phyloP scores from a whole-genome alignment of 2,113 vertebrate genomes.

The Alligator sinensis region DNA sequence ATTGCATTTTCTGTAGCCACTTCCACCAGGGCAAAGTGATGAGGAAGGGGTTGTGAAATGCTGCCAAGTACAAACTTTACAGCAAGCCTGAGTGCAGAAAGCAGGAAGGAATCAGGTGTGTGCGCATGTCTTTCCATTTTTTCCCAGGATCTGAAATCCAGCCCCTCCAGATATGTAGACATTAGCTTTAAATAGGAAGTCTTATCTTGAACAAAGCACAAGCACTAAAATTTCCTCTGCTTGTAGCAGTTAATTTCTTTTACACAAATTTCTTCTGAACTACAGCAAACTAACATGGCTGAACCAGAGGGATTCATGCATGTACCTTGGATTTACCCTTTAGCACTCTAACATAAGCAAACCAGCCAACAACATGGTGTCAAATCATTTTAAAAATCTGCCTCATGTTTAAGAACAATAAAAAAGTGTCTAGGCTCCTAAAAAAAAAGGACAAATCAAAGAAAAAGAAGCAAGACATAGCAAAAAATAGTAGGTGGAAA shows the following conservation, averaged over 20 bases:
- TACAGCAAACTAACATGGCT: neutral
- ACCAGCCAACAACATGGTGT: neutral
- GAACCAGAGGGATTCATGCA: neutral
- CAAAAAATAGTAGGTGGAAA: neutral
- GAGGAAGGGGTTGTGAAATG: neutral
- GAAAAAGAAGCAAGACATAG: neutral
- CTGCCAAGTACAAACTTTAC: neutral
- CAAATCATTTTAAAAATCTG: neutral
- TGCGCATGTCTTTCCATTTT: neutral
- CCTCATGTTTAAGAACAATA: neutral
- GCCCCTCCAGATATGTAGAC: neutral
- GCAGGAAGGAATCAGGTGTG: neutral
- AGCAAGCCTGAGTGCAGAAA: neutral
- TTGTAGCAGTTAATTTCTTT: neutral
- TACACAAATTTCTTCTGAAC: neutral
- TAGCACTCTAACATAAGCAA: neutral
- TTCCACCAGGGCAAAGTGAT: neutral
- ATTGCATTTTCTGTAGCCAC: conserved; percentile 27
- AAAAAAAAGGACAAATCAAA: neutral
- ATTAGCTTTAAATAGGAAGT: neutral
- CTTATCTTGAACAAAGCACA: neutral
- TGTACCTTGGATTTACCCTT: neutral
- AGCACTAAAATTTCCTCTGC: neutral
- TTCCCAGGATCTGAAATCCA: neutral
- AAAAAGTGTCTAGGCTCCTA: neutral